Base-by-base conservation (phyloP, 2,888 invertebrate genomes). In the Sinhomidia bicolor region DNA sequence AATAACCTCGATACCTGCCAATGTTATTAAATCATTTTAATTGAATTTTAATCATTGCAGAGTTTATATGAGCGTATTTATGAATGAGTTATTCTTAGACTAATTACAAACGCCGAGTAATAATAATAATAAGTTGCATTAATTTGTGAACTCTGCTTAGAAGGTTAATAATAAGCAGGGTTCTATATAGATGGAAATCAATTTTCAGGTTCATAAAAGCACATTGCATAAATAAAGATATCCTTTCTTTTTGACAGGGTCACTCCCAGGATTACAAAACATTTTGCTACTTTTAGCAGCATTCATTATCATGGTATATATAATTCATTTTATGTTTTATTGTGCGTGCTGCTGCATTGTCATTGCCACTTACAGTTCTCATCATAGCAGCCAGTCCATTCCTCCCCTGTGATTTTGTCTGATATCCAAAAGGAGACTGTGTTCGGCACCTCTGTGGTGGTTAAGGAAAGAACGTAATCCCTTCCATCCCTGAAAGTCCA, bases 361-460 rank as follows among this genome's bases (percentile, higher is more conserved):
- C 36, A 78, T 65, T 74, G 26, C 36, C 14, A 83, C 93, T 93
- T 93, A 94, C 95, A 94, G 90, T 94, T 93, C 23, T 94, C 93
- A 91, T 95, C 95, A 89, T 94, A 95, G 79, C 93, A 93, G 82
- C 95, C 94, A 91, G 94, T 94, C 95, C 95, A 95, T 93, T 94
- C 94, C 93, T 95, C 95, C 7, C 94, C 94, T 17, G 94, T 94
- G 92, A 93, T 93, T 93, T 95, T 95, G 91, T 95, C 94, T 23
- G 94, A 94, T 68, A 95, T 93, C 60, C 94, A 93, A 79, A 95
- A 93, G 92, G 94, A 94, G 91, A 95, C 92, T 91, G 93, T 93
- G 88, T 93, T 93, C 84, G 93, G 93, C 60, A 92, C 93, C 62
- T 93, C 91, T 12, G 84, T 83, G 2, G 88, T 57, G 62, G 84